Evolutionary conservation across 2,113 vertebrate species (phyloP), one percentile per base, ranked within the genome.

Genomic region (Malaclemys terrapin): DNA sequence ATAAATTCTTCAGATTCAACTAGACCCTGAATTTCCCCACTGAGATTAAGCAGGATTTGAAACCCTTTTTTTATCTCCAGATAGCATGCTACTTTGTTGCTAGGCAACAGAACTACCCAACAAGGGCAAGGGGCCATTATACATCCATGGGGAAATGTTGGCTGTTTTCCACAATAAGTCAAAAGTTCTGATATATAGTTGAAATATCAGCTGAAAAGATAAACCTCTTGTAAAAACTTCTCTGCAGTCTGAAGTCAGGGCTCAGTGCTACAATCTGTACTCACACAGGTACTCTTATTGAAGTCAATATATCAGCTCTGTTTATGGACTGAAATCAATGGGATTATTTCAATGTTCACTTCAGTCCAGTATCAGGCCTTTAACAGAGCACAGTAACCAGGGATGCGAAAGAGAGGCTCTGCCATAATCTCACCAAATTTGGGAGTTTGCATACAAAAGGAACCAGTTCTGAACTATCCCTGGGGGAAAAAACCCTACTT

Each of bases 111-210:
- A 96, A 94, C 29, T 78, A 82, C 89, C 49, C 31, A 59, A 54
- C 83, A 17, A 59, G 90, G 85, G 95, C 47, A 82, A 78, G 94
- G 93, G 85, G 42, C 56, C 90, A 50, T 16, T 76, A 86, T 93
- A 80, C 52, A 65, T 88, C 89, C 89, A 38, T 3, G 3, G 82
- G 76, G 89, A 87, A n/a, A 31, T 1, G 0, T 0, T 54, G 83
- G 76, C 89, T 91, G 85, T 13, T 93, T 84, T 91, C 85, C 89
- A 80, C 27, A 72, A 53, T 65, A 93, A 87, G 95, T 83, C 91
- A 69, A 82, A 95, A 86, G 53, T 82, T 89, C 87, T 86, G 82
- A 24, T 80, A 96, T 82, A 57, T 78, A 53, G 89, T 88, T 78
- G 80, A 85, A 89, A 78, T 88, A 72, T 56, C 86, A 53, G 17